A percentile compares a stretch with the other conserved stretches of the same genome.
phyloP scores from a whole-genome alignment of 1,140 invertebrate species.

The Sinonovacula constricta region DNA sequence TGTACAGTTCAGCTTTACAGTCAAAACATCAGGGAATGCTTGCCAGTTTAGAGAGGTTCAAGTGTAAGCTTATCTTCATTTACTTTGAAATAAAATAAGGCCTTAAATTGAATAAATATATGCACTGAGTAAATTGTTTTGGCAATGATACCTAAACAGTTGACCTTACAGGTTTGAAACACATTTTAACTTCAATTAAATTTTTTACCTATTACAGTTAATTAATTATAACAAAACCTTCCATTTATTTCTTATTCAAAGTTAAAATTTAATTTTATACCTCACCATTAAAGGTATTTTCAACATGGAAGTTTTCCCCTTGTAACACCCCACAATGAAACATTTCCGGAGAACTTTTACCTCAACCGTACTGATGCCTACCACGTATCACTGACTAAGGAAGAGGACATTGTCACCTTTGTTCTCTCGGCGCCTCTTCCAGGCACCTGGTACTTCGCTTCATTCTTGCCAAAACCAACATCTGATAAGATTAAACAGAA shows the following conservation, averaged over 20 bases:
- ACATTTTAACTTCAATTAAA: too few species aligned
- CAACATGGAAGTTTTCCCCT: conserved; percentile 50
- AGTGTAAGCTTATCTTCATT: conserved; percentile 46
- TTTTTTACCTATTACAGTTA: too few species aligned
- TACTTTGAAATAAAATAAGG: too few species aligned
- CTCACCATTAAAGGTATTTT: conserved; percentile 28
- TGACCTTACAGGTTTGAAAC: too few species aligned
- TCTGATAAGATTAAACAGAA: conserved; percentile 34
- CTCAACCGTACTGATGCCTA: conserved; percentile 26
- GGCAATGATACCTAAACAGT: too few species aligned
- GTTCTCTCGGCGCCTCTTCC: conserved; percentile 12
- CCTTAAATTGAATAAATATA: too few species aligned
- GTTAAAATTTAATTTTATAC: conserved; percentile 2
- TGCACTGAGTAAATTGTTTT: too few species aligned
- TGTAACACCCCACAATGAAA: conserved; percentile 39
- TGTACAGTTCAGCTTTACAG: conserved; percentile 29
- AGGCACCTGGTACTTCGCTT: conserved; percentile 42
- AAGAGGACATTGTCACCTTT: conserved; percentile 20
- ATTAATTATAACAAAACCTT: too few species aligned
- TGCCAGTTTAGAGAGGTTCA: conserved; percentile 43
- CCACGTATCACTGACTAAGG: conserved; percentile 10
- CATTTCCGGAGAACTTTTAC: conserved; percentile 42
- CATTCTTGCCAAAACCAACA: conserved; percentile 33
- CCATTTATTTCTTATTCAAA: too few species aligned
- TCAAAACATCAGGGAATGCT: conserved; percentile 23